Evolutionary conservation across 2,113 vertebrate species (phyloP).

Genomic region (Ginglymostoma cirratum): DNA sequence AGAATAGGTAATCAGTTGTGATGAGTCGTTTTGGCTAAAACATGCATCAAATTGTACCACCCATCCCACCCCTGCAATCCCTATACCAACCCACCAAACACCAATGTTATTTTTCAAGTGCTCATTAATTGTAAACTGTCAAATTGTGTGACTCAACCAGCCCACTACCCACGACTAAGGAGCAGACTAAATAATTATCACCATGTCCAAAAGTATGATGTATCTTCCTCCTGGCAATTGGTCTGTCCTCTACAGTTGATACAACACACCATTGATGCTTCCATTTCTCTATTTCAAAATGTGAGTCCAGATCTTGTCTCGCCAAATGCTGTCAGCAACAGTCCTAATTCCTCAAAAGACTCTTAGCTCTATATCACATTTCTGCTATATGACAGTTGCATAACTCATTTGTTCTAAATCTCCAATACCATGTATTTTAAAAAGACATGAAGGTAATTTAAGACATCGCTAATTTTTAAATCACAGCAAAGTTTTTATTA

Average conservation of each 20-base stretch:
- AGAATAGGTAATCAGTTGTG: neutral
- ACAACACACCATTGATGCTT: neutral
- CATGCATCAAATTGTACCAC: neutral
- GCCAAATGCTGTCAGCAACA: neutral
- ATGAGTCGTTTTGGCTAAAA: neutral
- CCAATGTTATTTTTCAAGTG: neutral
- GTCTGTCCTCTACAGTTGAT: neutral
- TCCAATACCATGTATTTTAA: neutral
- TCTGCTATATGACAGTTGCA: neutral
- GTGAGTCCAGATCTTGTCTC: neutral
- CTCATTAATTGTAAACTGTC: constrained; percentile 10
- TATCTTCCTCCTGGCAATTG: neutral
- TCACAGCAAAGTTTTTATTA: neutral
- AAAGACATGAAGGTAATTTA: neutral
- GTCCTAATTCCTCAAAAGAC: neutral
- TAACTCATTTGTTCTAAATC: neutral
- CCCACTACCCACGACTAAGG: neutral
- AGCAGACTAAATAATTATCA: neutral
- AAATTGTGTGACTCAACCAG: neutral
- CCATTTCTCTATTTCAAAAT: constrained; percentile 11
- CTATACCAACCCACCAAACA: neutral
- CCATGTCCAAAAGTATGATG: neutral
- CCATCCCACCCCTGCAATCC: no score
- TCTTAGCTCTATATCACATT: neutral
- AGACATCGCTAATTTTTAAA: neutral